phyloP scores from a whole-genome alignment of 2,797 vertebrate species.

The Loriculus beryllinus region DNA sequence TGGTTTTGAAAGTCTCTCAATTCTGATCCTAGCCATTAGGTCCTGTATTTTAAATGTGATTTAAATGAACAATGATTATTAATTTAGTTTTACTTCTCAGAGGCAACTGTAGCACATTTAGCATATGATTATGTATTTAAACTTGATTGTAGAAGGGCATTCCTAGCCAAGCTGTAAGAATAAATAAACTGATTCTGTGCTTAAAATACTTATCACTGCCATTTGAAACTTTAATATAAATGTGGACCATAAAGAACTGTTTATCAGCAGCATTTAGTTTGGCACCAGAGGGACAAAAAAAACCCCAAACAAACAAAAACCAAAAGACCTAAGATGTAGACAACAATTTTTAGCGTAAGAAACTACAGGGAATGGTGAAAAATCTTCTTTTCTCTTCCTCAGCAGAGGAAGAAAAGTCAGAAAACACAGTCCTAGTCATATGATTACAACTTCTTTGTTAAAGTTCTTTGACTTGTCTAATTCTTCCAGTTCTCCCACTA shows the following conservation, averaged over 20 bases:
- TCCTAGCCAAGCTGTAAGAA: background rate
- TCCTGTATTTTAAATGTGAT: background rate
- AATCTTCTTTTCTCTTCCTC: background rate
- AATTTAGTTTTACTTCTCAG: conserved; percentile 14
- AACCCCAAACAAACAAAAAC: background rate
- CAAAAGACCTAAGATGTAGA: background rate
- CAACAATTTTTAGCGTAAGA: background rate
- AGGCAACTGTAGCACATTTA: background rate
- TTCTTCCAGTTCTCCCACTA: background rate
- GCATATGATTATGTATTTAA: background rate
- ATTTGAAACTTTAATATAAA: background rate
- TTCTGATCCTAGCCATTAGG: background rate
- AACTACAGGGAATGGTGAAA: background rate
- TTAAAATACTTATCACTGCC: background rate
- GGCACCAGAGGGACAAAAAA: background rate
- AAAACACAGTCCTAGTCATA: background rate
- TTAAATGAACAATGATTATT: background rate
- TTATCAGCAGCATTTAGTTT: background rate
- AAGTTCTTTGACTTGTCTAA: background rate
- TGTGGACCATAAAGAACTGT: background rate
- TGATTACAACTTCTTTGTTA: background rate
- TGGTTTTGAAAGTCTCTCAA: background rate
- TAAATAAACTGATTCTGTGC: background rate
- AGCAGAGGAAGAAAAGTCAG: background rate
- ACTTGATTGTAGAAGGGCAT: background rate